Evolutionary conservation across 2,888 invertebrate genomes (phyloP).

Genomic region (Anarsia innoxiella): DNA sequence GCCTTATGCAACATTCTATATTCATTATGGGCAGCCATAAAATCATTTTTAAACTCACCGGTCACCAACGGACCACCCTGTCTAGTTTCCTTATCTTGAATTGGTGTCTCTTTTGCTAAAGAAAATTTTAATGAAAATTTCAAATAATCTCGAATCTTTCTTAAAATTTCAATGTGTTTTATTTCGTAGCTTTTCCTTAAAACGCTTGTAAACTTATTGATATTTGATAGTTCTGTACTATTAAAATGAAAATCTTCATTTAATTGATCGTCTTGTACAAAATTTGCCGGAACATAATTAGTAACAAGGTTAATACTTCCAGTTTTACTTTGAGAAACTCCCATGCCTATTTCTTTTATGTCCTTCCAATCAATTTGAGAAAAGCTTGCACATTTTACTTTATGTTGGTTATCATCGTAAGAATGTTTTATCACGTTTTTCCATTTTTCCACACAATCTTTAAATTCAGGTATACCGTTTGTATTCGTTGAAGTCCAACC

Average conservation of each 20-base stretch:
- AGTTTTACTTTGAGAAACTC: constrained; percentile 82
- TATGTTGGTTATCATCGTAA: constrained; percentile 79
- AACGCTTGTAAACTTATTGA: no score
- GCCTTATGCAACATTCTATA: constrained; percentile 82
- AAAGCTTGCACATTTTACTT: constrained; percentile 79
- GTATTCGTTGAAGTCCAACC: constrained; percentile 81
- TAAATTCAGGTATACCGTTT: constrained; percentile 77
- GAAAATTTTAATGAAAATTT: no score
- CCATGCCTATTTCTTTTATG: constrained; percentile 83
- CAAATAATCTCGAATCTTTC: no score
- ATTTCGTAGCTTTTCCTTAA: no score
- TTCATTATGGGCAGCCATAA: constrained; percentile 83
- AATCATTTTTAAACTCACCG: constrained; percentile 84
- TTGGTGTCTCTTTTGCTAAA: no score
- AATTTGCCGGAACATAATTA: constrained; percentile 87
- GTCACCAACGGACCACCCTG: no score
- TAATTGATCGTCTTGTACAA: no score
- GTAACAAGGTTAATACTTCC: constrained; percentile 90
- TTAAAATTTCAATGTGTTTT: no score
- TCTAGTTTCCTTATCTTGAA: no score
- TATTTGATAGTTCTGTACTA: no score
- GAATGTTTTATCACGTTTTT: constrained; percentile 83
- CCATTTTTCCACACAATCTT: constrained; percentile 85
- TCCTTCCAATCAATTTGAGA: constrained; percentile 90
- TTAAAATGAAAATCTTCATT: no score